phyloP scores from a whole-genome alignment of 2,113 vertebrate species.

The Tonatia bakeri region DNA sequence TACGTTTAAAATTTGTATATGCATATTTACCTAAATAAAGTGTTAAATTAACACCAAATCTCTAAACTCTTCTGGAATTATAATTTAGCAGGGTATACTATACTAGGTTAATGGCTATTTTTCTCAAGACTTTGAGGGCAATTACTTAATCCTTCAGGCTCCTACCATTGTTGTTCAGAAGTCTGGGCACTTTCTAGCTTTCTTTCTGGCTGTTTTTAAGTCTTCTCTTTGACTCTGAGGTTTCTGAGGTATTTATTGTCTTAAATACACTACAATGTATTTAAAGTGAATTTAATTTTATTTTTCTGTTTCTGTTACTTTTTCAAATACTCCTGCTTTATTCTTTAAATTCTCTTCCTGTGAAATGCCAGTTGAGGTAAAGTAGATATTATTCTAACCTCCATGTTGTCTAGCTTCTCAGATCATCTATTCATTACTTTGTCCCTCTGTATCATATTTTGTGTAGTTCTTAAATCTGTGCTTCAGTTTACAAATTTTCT shows the following conservation, averaged over 20 bases:
- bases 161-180: background rate
- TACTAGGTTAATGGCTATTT: background rate
- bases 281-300: background rate
- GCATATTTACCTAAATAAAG: background rate
- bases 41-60: background rate
- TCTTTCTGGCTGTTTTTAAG: background rate
- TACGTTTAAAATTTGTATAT: background rate
- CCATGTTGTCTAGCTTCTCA: background rate
- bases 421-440: background rate
- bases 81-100: background rate
- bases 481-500: background rate
- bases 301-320: background rate
- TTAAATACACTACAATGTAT: background rate
- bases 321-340: background rate
- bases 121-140: background rate
- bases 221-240: background rate
- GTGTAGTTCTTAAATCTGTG: background rate
- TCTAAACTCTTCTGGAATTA: background rate
- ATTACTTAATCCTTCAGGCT: background rate
- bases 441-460: background rate
- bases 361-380: background rate
- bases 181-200: background rate
- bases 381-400: background rate
- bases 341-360: background rate
- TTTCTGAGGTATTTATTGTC: background rate